These are phyloP conservation scores for Trachemys scripta DNA, from an alignment of 2,113 vertebrate genomes.

Conservation along the genomic window DNA sequence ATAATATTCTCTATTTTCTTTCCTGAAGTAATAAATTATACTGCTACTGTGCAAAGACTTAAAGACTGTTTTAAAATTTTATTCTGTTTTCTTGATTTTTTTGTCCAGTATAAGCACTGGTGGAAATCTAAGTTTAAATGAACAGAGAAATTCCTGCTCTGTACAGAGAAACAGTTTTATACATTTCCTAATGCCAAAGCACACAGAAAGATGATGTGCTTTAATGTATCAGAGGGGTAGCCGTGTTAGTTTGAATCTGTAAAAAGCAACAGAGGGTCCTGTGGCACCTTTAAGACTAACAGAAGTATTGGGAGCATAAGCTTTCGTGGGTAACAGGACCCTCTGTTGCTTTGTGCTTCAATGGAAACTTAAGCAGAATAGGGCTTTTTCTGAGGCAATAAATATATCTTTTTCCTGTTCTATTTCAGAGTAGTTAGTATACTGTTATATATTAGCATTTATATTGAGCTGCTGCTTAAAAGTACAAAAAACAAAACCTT, in stretches of 20 bases:
- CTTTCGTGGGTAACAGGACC: too few species aligned
- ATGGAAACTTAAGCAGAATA: neutral
- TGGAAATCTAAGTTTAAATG: neutral
- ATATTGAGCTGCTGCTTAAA: neutral
- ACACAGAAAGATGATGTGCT: conserved; percentile 41
- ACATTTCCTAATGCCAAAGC: conserved; percentile 32
- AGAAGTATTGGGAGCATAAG: too few species aligned
- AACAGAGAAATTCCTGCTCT: conserved; percentile 20
- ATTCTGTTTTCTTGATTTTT: neutral
- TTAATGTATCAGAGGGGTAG: neutral
- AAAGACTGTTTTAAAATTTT: neutral
- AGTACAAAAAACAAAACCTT: neutral
- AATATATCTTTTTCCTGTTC: conserved; percentile 31
- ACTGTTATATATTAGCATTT: neutral
- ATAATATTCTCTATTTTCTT: neutral
- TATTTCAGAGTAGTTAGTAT: conserved; percentile 30
- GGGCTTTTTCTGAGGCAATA: neutral
- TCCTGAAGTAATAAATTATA: neutral
- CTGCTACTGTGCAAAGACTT: neutral
- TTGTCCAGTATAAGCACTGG: conserved; percentile 7
- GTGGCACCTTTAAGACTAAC: too few species aligned
- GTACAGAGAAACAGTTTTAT: conserved; percentile 35
- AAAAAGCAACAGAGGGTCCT: too few species aligned
- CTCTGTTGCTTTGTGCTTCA: neutral
- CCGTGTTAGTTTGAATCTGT: too few species aligned